Percentiles rank a stretch among this genome's conserved stretches.
These are phyloP conservation scores for Cynopterus sphinx DNA, from an alignment of 2,797 vertebrate genomes.

Conservation along the genomic window DNA sequence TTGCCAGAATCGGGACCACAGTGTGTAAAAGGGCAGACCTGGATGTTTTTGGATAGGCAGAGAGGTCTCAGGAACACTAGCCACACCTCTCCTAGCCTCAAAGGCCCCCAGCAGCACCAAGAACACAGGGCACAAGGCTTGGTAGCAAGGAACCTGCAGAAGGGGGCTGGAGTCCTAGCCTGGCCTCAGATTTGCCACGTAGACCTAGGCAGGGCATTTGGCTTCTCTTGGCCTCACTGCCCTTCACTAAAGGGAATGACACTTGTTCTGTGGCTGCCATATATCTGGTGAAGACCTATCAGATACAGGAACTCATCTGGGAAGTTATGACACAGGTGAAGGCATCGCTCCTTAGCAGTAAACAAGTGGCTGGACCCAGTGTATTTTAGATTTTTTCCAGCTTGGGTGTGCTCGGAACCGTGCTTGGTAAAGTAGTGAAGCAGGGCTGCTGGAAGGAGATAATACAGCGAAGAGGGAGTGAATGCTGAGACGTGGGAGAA, in stretches of 20 bases:
- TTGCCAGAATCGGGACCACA: background rate
- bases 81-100: background rate
- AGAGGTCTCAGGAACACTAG: background rate
- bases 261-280: background rate
- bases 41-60: background rate
- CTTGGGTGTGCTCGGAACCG: background rate
- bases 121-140: background rate
- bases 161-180: background rate
- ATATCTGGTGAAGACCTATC: background rate
- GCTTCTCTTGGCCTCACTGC: background rate
- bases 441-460: background rate
- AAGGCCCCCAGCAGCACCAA: background rate
- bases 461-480: too few relatives aligned
- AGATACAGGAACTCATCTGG: background rate
- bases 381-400: background rate
- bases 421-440: background rate
- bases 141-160: background rate
- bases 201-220: background rate
- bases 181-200: background rate
- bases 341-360: background rate
- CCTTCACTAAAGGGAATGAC: background rate
- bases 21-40: background rate
- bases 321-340: background rate
- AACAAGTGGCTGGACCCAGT: background rate
- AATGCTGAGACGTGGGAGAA: accelerated